A percentile compares a stretch with the other conserved stretches of the same genome.
Conservation (phyloP, 2,888 invertebrate species). For the Ectemnius cavifrons region DNA sequence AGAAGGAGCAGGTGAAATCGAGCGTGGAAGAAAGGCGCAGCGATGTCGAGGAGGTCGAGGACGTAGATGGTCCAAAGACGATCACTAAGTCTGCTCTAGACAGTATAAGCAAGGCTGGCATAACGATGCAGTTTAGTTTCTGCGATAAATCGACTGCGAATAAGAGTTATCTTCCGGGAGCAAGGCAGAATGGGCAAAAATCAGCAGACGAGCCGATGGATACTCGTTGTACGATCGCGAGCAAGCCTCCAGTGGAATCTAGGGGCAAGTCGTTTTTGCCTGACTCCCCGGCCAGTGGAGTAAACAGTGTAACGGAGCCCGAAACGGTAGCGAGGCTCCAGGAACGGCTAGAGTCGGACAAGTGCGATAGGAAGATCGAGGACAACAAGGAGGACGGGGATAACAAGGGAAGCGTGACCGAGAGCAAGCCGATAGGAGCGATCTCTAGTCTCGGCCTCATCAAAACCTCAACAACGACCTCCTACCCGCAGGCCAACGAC, state of each 20-base stretch:
- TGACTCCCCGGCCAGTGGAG: conserved; percentile 15
- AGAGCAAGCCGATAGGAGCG: conserved; percentile 69
- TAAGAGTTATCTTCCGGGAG: conserved; percentile 74
- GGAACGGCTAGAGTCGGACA: conserved; percentile 53
- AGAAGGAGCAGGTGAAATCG: conserved; percentile 31
- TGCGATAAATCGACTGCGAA: conserved; percentile 71
- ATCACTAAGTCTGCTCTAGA: conserved; percentile 83
- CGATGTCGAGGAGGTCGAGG: conserved; percentile 23
- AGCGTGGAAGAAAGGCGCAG: conserved; percentile 12
- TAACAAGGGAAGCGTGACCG: conserved; percentile 33
- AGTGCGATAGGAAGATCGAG: conserved; percentile 42
- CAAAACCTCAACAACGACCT: conserved; percentile 62
- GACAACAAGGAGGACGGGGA: conserved; percentile 36
- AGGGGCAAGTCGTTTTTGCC: conserved; percentile 39
- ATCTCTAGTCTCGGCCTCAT: conserved; percentile 70
- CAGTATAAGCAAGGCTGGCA: conserved; percentile 85
- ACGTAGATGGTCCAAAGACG: conserved; percentile 74
- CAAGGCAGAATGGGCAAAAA: conserved; percentile 60
- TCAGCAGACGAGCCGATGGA: conserved; percentile 35
- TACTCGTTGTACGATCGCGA: background rate
- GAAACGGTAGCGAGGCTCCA: conserved; percentile 49
- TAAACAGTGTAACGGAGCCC: conserved; percentile 33
- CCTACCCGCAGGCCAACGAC: conserved; percentile 68
- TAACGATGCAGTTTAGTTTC: conserved; percentile 83
- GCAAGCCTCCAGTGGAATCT: conserved; percentile 30